Evolutionary conservation across 1,140 invertebrate species (phyloP).

Genomic region (Lepidostoma basale): DNA sequence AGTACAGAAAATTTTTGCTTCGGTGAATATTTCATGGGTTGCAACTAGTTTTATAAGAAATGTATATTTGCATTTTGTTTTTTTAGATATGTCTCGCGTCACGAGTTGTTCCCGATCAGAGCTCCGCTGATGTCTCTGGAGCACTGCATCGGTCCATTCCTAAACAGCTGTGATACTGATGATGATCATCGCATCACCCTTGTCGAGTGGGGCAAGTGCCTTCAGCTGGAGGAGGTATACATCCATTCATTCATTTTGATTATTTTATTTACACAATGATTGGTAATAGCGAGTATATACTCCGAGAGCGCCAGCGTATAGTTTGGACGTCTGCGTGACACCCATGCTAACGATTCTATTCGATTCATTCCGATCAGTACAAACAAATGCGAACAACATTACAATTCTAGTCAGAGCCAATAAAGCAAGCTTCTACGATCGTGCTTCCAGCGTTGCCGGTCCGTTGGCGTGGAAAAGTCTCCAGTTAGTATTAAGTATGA

Average conservation of each 20-base stretch:
- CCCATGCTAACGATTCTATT: background rate
- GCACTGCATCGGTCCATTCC: conserved; percentile 93
- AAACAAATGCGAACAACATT: no score
- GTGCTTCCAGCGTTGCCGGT: no score
- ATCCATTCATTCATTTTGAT: background rate
- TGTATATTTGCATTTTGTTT: no score
- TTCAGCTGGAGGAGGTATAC: conserved; percentile 80
- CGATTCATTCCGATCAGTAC: no score
- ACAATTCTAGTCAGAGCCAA: no score
- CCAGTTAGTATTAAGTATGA: no score
- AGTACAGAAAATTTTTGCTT: no score
- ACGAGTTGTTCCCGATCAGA: conserved; percentile 93
- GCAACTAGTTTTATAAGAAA: no score
- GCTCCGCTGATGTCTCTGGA: conserved; percentile 91
- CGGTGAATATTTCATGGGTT: no score
- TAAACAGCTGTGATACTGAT: conserved; percentile 86
- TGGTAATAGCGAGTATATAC: background rate
- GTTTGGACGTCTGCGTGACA: no score
- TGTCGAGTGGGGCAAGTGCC: conserved; percentile 89
- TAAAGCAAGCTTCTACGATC: no score
- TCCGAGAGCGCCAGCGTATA: background rate
- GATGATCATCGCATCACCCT: conserved; percentile 88
- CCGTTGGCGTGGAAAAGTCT: no score
- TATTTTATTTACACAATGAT: background rate
- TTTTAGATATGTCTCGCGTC: conserved; percentile 78